Percentiles rank a stretch among this genome's conserved stretches.
These are phyloP conservation scores for Callinectes sapidus DNA, from an alignment of 2,888 invertebrate species.

Conservation along the genomic window DNA sequence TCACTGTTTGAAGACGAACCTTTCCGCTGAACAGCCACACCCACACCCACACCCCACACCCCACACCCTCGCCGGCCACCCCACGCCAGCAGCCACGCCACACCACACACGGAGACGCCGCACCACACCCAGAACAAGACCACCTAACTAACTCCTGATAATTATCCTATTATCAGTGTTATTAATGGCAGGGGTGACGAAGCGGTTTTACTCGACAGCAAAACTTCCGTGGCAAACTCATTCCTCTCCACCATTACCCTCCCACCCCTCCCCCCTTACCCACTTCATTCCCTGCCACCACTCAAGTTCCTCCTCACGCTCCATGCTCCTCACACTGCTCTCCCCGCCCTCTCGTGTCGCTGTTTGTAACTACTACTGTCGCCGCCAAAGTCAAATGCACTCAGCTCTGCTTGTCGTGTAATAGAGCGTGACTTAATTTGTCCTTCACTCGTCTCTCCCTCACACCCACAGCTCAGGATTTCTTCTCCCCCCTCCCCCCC, in stretches of 20 bases:
- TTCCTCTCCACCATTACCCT: constrained; percentile 16
- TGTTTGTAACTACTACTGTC: not conserved
- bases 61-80: not conserved
- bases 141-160: constrained; percentile 29
- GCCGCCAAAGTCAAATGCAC: constrained; percentile 4
- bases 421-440: not conserved
- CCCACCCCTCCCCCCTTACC: not conserved
- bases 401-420: not conserved
- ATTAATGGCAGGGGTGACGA: constrained; percentile 58
- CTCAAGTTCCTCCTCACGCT: not conserved
- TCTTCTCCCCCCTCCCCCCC: not conserved
- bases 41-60: not conserved
- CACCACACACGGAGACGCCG: not conserved
- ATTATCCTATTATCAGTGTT: constrained; percentile 55
- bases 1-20: not conserved
- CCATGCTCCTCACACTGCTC: not conserved
- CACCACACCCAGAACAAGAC: constrained; percentile 4
- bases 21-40: not conserved
- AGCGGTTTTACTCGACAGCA: constrained; percentile 24
- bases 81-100: not conserved
- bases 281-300: not conserved
- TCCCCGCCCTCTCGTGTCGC: not conserved
- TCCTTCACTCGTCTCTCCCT: constrained; percentile 36
- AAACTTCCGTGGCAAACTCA: not conserved
- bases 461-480: constrained; percentile 4